These are phyloP conservation scores for Gobiocypris rarus DNA, from an alignment of 2,113 vertebrate genomes.

Conservation along the genomic window DNA sequence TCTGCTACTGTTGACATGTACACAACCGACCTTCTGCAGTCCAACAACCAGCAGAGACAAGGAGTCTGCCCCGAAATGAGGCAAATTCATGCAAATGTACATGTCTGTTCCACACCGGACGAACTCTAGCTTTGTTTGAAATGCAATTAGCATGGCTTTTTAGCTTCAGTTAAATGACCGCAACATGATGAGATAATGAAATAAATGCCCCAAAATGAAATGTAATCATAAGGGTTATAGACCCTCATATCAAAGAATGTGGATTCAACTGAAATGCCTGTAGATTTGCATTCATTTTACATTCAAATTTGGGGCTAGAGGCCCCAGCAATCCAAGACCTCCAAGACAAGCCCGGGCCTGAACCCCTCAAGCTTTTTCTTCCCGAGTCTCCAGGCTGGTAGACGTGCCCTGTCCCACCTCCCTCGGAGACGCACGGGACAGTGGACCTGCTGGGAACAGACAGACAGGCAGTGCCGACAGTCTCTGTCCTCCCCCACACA, in stretches of 20 bases:
- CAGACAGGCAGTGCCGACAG: slow-evolving; percentile 68
- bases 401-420: slow-evolving; percentile 69
- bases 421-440: slow-evolving; percentile 53
- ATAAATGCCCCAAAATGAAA: background rate
- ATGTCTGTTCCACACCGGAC: background rate
- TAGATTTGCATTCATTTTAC: slow-evolving; percentile 33
- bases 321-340: background rate
- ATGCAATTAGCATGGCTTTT: background rate
- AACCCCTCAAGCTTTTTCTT: slow-evolving; percentile 52
- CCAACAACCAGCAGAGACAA: slow-evolving; percentile 40
- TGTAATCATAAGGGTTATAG: background rate
- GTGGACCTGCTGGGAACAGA: slow-evolving; percentile 64
- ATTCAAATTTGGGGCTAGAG: slow-evolving; percentile 28
- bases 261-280: background rate
- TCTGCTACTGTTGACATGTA: slow-evolving; percentile 70
- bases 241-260: background rate
- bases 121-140: background rate
- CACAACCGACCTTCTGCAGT: slow-evolving; percentile 58
- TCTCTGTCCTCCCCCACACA: slow-evolving; percentile 39
- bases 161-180: background rate
- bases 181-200: background rate
- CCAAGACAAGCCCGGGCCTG: slow-evolving; percentile 52
- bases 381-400: slow-evolving; percentile 57
- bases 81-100: slow-evolving; percentile 13
- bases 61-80: background rate